Base-by-base conservation (phyloP, 2,113 vertebrate species). In the Rhinichthys klamathensis region DNA sequence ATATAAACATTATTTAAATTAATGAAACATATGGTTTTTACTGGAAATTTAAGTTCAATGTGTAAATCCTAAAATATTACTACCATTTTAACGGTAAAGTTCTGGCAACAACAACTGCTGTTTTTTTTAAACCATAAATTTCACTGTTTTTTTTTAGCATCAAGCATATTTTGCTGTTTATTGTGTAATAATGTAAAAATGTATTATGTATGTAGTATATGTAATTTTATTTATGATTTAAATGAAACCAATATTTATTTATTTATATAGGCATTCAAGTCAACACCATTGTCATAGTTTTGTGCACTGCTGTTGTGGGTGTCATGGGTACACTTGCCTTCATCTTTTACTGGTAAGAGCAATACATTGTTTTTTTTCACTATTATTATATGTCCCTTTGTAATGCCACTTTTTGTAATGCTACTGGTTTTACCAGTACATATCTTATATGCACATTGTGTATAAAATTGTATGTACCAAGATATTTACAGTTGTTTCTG, bases 271-370 rank as follows among this genome's bases (percentile, higher is more conserved):
- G 2, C 4, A 1, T 13, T 2, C 0, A 1, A 0, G 0, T 1
- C 21, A 6, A 72, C 2, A 80, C 92, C 80, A 74, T 92, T 6
- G 84, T 94, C 41, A 91, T 90, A 6, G 85, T 91, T 75, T 73
- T 95, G 90, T 85, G 70, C 0, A 88, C 93, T 2, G 89, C 84
- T 0, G 92, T 93, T 51, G 91, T 92, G 60, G 80, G 44, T 3
- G 88, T 95, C 23, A 92, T 95, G 84, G 91, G 92, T 41, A 93
- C 82, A 76, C 91, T 94, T 4, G 94, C 95, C 44, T 93, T 95
- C 82, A 91, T 94, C 86, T 95, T 95, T 89, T 95, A 94, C 91
- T 92, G 93, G 95, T 93, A 80, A 90, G 89, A 44, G n/a, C 23
- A 2, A 58, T 56, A 60, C 11, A 23, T 25, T 69, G 18, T 86